These are phyloP conservation scores for Empidonax traillii DNA, from an alignment of 2,113 vertebrate species.

Conservation along the genomic window DNA sequence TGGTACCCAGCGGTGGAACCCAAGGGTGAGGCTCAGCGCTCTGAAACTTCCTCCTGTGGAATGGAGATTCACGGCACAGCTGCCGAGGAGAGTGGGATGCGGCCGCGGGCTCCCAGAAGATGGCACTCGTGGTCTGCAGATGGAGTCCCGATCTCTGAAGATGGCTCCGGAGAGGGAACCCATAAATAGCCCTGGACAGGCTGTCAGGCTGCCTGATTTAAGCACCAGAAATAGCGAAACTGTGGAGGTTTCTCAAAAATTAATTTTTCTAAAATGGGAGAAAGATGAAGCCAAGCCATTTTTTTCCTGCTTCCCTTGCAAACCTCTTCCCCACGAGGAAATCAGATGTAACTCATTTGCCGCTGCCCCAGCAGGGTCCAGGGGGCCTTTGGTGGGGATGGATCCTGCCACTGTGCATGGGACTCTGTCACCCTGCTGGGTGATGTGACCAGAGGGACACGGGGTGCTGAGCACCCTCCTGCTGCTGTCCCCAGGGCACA, in stretches of 20 bases:
- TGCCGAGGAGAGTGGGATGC: background rate
- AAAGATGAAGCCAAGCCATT: constrained; percentile 46
- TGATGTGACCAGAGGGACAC: background rate
- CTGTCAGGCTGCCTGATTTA: constrained; percentile 53
- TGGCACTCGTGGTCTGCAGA: constrained; percentile 59
- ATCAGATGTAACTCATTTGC: background rate
- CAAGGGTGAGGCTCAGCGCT: background rate
- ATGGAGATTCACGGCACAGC: background rate
- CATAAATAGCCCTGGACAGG: constrained; percentile 33
- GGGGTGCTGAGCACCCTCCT: background rate
- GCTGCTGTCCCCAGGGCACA: rapidly evolving
- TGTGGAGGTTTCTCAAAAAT: constrained; percentile 61
- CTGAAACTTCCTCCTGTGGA: background rate
- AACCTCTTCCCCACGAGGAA: background rate
- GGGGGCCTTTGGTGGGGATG: background rate
- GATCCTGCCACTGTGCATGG: rapidly evolving
- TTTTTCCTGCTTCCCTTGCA: background rate
- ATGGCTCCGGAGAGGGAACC: background rate
- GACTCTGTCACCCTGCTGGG: background rate
- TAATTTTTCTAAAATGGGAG: constrained; percentile 61
- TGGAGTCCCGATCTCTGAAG: rapidly evolving
- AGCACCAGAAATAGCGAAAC: constrained; percentile 52
- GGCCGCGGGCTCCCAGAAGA: constrained; percentile 10
- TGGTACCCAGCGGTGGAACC: background rate
- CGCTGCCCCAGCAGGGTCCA: background rate